phyloP scores from a whole-genome alignment of 1,140 invertebrate genomes.

The Anagrus nilaparvatae region DNA sequence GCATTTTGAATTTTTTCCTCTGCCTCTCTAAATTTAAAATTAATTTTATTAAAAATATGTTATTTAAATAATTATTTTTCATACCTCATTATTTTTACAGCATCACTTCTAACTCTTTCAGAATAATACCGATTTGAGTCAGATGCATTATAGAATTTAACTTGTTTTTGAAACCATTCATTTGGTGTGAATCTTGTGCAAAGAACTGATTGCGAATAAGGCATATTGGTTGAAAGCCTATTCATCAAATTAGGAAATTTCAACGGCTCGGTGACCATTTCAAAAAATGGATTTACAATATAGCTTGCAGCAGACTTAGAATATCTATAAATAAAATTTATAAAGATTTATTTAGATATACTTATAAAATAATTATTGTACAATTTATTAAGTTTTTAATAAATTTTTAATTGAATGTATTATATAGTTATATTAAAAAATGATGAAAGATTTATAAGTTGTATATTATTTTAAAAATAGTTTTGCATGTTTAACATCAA shows the following conservation, averaged over 20 bases:
- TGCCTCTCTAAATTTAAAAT: constrained; percentile 49
- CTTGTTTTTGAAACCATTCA: constrained; percentile 83
- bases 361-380: no score
- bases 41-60: constrained; percentile 2
- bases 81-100: constrained; percentile 51
- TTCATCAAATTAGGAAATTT: constrained; percentile 73
- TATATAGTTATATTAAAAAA: no score
- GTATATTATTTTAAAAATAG: no score
- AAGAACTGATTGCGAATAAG: constrained; percentile 64
- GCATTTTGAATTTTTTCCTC: constrained; percentile 64
- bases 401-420: no score
- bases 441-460: no score
- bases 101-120: constrained; percentile 73
- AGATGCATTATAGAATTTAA: constrained; percentile 75
- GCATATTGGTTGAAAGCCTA: constrained; percentile 65
- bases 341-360: no score
- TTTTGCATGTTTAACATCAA: no score
- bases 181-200: constrained; percentile 80
- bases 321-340: no score
- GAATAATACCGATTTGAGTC: constrained; percentile 75
- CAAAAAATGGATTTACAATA: constrained; percentile 25
- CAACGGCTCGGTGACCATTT: constrained; percentile 60
- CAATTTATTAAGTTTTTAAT: no score
- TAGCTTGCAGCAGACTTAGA: constrained; percentile 27
- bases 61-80: background rate